Evolutionary conservation across 2,888 invertebrate species (phyloP), one percentile per base, ranked within the genome.

Genomic region (Sarcophaga rosellei): DNA sequence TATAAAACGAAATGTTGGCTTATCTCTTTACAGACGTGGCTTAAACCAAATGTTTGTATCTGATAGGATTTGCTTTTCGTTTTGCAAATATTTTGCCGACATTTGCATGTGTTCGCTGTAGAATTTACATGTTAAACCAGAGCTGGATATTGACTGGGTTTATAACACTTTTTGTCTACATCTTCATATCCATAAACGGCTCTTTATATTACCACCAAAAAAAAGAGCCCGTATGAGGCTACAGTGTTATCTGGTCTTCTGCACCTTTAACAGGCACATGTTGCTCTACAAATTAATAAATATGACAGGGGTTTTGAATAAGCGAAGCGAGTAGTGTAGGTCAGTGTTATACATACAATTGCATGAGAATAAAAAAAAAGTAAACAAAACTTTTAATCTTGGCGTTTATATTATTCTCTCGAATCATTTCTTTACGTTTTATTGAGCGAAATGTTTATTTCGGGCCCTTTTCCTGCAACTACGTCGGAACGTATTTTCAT

Each of bases 311-410:
- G 15, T 53, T 53, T 65, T 62, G 17, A 61, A 44, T 63, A 23
- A 63, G 17, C 70, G 65, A 63, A 79, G 57, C 20, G 8, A 59
- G n/a, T 74, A 61, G 81, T 85, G 77, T 85, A 85, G 85, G 85
- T 85, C 81, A 85, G 85, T 85, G 81, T 85, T 81, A 85, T 85
- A 21, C 35, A 53, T 17, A 53, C 53, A 15, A 47, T 11, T 47
- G 15, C 47, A 47, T 15, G 47, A 15, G 47, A 11, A 47, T n/a
- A 47, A 11, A 47, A 15, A 47, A 47, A 47, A 12, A 12, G 17
- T 15, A 53, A 53, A 53, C 12, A 53, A 53, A 53, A 53, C 35
- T 63, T 80, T 72, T 72, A 70, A 79, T 65, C 65, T 80, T 65
- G 35, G 53, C 20, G n/a, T 47, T 78, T 35, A 65, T 21, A 47